These are phyloP conservation scores for Meteorus colon DNA, from an alignment of 2,888 invertebrate genomes.

Conservation along the genomic window DNA sequence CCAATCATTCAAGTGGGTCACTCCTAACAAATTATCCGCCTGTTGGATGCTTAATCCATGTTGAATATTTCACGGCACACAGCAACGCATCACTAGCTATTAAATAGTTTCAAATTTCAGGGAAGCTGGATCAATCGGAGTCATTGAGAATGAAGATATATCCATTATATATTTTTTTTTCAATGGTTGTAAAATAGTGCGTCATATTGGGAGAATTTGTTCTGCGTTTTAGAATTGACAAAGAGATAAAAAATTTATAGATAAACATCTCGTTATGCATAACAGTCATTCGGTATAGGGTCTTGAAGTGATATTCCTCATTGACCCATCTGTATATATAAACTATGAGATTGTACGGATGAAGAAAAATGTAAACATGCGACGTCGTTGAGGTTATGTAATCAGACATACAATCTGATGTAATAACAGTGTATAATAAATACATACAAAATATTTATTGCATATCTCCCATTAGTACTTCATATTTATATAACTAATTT, in stretches of 20 bases:
- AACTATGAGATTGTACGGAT: constrained; percentile 41
- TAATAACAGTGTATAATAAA: constrained; percentile 46
- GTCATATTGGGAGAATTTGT: neutral
- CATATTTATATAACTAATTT: neutral
- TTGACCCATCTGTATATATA: constrained; percentile 50
- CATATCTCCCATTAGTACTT: neutral
- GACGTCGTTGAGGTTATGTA: constrained; percentile 37
- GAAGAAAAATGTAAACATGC: constrained; percentile 37
- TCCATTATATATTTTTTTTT: neutral
- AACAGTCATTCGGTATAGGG: constrained; percentile 40
- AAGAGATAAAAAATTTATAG: constrained; percentile 15
- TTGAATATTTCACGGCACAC: neutral
- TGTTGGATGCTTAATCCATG: neutral
- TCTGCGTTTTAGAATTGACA: constrained; percentile 2
- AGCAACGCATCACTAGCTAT: neutral
- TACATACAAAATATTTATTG: constrained; percentile 29
- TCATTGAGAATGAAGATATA: neutral
- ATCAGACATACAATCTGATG: constrained; percentile 4
- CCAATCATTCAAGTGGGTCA: neutral
- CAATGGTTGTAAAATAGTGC: constrained; percentile 24
- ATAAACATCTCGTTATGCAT: constrained; percentile 12
- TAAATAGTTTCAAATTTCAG: constrained; percentile 30
- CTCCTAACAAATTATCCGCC: neutral
- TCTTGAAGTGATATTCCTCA: constrained; percentile 32
- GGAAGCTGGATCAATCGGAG: neutral